A percentile compares a stretch with the other conserved stretches of the same genome.
Conservation (phyloP, 2,113 vertebrate species). For the Ciconia maguari region DNA sequence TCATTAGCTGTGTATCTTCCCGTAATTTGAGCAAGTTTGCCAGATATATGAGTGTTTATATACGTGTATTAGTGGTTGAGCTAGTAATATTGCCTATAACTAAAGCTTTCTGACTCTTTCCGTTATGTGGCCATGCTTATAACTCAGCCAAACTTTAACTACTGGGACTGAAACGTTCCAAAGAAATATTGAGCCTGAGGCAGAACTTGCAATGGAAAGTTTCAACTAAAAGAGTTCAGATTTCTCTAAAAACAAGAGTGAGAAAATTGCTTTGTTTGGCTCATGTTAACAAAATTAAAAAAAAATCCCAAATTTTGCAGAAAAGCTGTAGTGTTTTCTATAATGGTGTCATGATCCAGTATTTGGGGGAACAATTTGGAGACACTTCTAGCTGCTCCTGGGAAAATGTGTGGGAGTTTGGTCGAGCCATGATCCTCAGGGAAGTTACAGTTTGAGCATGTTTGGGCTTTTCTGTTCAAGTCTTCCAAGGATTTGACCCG, state of each 20-base stretch:
- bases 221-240: background rate
- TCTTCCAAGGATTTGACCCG: background rate
- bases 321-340: background rate
- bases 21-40: background rate
- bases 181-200: constrained; percentile 2
- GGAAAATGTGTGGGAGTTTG: background rate
- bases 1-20: background rate
- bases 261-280: constrained; percentile 12
- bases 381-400: background rate
- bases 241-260: background rate
- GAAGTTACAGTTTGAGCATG: background rate
- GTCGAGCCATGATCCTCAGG: background rate
- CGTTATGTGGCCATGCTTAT: background rate
- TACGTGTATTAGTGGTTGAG: background rate
- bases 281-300: background rate
- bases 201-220: constrained; percentile 5
- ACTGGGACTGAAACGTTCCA: background rate
- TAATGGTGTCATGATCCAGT: background rate
- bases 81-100: background rate
- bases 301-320: background rate
- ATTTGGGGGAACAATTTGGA: background rate
- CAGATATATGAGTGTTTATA: background rate
- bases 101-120: constrained; percentile 24
- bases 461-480: background rate
- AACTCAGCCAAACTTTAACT: constrained; percentile 21